A percentile compares a stretch with the other conserved stretches of the same genome.
Conservation (phyloP, 2,888 invertebrate genomes). For the Synergus umbraculus region DNA sequence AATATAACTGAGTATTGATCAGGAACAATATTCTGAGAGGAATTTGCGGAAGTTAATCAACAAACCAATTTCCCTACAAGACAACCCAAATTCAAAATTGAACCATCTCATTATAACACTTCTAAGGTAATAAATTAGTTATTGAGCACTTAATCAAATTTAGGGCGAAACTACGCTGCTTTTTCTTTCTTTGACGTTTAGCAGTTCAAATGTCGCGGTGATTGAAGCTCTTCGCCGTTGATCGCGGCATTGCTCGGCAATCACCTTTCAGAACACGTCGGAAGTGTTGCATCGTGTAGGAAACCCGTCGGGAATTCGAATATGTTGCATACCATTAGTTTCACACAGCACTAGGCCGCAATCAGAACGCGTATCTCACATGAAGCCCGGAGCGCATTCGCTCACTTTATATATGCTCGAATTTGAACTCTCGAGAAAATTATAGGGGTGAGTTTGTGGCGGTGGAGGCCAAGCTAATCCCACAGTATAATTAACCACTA, state of each 20-base stretch:
- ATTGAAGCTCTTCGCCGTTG: not conserved
- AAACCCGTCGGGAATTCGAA: constrained; percentile 43
- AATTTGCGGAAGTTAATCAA: not conserved
- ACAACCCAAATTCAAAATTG: too few relatives aligned
- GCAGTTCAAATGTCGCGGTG: not conserved
- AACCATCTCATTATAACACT: too few relatives aligned
- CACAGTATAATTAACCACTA: constrained; percentile 75
- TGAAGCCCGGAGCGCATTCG: constrained; percentile 53
- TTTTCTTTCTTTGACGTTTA: not conserved
- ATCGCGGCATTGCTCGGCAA: not conserved
- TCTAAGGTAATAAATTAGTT: too few relatives aligned
- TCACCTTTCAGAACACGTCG: not conserved
- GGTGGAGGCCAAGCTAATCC: constrained; percentile 71
- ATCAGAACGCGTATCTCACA: constrained; percentile 60
- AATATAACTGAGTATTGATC: not conserved
- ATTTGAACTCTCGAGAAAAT: constrained; percentile 73
- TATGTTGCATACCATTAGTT: constrained; percentile 51
- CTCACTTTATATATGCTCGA: constrained; percentile 65
- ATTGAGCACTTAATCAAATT: not conserved
- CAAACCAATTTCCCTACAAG: not conserved
- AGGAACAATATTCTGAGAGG: not conserved
- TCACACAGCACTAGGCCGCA: constrained; percentile 52
- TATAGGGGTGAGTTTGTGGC: constrained; percentile 71
- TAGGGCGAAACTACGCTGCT: not conserved
- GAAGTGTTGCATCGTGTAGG: not conserved